Conservation (phyloP, 2,888 invertebrate genomes). For the Hirtodrosophila cameraria region DNA sequence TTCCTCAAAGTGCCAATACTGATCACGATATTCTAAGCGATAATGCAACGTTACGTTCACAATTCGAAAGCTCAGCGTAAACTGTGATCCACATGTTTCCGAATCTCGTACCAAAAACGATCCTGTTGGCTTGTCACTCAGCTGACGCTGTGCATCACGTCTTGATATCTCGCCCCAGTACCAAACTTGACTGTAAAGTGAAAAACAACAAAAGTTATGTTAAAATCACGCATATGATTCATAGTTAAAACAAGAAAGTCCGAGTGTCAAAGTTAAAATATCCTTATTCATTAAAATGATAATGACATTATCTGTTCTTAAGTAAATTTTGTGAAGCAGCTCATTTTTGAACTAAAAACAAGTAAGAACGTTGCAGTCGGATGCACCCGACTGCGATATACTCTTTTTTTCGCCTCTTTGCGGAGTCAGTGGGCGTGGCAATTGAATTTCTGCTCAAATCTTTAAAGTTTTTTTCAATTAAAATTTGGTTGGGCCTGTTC, state of each 20-base stretch:
- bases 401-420: too few species aligned
- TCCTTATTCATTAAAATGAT: too few species aligned
- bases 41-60: conserved; percentile 89
- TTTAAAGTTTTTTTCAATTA: too few species aligned
- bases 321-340: too few species aligned
- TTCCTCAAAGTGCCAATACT: conserved; percentile 84
- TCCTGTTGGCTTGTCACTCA: conserved; percentile 89
- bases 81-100: conserved; percentile 86
- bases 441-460: too few species aligned
- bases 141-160: conserved; percentile 89
- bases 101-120: conserved; percentile 92
- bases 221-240: conserved; percentile 19
- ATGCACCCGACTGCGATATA: too few species aligned
- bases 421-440: too few species aligned
- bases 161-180: conserved; percentile 93
- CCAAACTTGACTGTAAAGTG: conserved; percentile 86
- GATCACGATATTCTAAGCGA: conserved; percentile 88
- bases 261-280: too few species aligned
- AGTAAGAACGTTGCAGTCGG: too few species aligned
- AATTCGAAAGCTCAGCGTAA: conserved; percentile 90
- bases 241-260: conserved; percentile 18
- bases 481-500: too few species aligned
- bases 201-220: conserved; percentile 11
- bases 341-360: too few species aligned
- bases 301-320: too few species aligned